These are phyloP conservation scores for Melanostigma gelatinosum DNA, from an alignment of 2,113 vertebrate genomes.

Conservation along the genomic window DNA sequence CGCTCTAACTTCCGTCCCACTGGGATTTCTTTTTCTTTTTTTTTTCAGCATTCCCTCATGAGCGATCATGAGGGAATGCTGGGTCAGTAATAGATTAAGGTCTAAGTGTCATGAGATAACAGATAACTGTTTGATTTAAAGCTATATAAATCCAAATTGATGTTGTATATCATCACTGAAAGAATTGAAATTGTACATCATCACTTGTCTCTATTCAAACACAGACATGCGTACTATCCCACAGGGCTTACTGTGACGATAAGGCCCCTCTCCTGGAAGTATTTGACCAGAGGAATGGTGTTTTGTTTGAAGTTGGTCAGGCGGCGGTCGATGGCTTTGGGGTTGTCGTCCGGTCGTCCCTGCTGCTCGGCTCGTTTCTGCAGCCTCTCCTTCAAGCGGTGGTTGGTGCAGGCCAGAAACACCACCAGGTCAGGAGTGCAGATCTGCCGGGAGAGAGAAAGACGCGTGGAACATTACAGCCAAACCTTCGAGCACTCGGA, in stretches of 20 bases:
- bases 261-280: slow-evolving; percentile 96
- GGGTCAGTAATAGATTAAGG: too few species aligned
- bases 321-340: slow-evolving; percentile 94
- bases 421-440: slow-evolving; percentile 97
- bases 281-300: slow-evolving; percentile 92
- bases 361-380: slow-evolving; percentile 93
- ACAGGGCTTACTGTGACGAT: slow-evolving; percentile 90
- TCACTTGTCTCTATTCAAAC: neutral
- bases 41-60: too few species aligned
- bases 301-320: slow-evolving; percentile 98
- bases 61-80: too few species aligned
- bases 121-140: too few species aligned
- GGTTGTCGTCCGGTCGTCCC: slow-evolving; percentile 96
- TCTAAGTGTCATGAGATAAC: neutral
- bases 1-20: too few species aligned
- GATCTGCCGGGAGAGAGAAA: slow-evolving; percentile 84
- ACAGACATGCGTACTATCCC: neutral
- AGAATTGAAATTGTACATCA: neutral
- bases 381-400: slow-evolving; percentile 93
- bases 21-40: too few species aligned
- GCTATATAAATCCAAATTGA: too few species aligned
- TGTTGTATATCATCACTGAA: neutral
- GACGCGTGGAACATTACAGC: neutral
- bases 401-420: slow-evolving; percentile 93
- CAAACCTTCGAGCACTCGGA: neutral